These are phyloP conservation scores for Rhinophrynus dorsalis DNA, from an alignment of 2,797 vertebrate genomes.

Conservation along the genomic window DNA sequence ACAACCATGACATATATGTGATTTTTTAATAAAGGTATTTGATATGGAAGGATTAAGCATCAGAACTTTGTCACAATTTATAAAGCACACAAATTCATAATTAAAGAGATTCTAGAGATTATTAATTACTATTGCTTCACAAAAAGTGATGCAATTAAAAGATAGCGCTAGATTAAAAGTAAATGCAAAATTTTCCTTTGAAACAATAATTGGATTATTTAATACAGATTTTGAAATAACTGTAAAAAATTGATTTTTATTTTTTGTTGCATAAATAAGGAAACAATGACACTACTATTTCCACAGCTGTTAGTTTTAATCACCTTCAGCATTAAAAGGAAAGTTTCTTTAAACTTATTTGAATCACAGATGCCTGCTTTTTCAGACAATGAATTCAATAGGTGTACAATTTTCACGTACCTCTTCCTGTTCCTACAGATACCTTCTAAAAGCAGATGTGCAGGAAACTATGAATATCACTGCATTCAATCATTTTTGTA, in stretches of 20 bases:
- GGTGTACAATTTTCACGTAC: too few relatives aligned
- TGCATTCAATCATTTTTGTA: too few relatives aligned
- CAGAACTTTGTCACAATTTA: conserved; percentile 50
- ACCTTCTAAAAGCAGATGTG: too few relatives aligned
- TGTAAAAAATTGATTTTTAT: conserved; percentile 57
- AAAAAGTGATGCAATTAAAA: conserved; percentile 71
- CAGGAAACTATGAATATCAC: too few relatives aligned
- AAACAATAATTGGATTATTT: conserved; percentile 66
- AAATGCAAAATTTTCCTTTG: conserved; percentile 65
- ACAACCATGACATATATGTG: not conserved
- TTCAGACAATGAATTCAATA: too few relatives aligned
- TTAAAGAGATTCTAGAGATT: conserved; percentile 65
- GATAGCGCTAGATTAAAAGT: conserved; percentile 63
- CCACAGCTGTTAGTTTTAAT: too few relatives aligned
- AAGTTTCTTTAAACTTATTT: too few relatives aligned
- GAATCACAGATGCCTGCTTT: too few relatives aligned
- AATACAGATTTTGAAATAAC: conserved; percentile 60
- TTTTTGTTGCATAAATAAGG: conserved; percentile 50
- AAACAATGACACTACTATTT: conserved; percentile 49
- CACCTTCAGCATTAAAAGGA: too few relatives aligned
- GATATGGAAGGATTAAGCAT: conserved; percentile 52
- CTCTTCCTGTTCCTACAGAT: too few relatives aligned
- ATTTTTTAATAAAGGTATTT: conserved; percentile 9
- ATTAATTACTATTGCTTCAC: conserved; percentile 63
- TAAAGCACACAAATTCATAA: conserved; percentile 63